Base-by-base conservation (phyloP, 2,113 vertebrate species). In the Sialia sialis region DNA sequence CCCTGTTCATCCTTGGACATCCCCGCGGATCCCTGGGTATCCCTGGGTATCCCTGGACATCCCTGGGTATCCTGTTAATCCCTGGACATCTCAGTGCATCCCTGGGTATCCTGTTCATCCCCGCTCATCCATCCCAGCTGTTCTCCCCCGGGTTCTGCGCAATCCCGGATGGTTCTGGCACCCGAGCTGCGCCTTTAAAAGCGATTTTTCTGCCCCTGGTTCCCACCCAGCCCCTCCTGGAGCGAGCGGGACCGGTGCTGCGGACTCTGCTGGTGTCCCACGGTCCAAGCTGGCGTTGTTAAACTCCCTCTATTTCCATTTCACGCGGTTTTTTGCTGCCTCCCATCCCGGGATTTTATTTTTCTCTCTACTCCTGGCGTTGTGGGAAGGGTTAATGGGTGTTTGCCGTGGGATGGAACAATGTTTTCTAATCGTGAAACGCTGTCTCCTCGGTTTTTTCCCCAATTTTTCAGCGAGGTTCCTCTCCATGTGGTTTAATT, bases 331-430 rank as follows among this genome's bases (percentile, higher is more conserved):
- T 72, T 41, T 26, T 38, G 1, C 19, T 9, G 39, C 22, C 16
- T 59, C 29, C 23, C 4, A 1, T 22, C 0, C 0, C 15, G 16
- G 26, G 32, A 2, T 22, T 34, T n/a, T n/a, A 4, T 48, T 66
- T 54, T 15, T 27, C 8, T 3, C 14, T 70, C n/a, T 16, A 26
- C 19, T n/a, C 1, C 1, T 2, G 66, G 43, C 20, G 41, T 29
- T 59, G 34, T 18, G 29, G 29, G 14, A 52, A 16, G 63, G n/a
- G 73, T 93, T 62, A 54, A 17, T 4, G 69, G 38, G 1, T 59
- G 3, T 52, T 60, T 78, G 74, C 76, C 10, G 68, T 36, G 68
- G 38, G 34, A 21, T 3, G 16, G 68, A 64, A 1, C 6, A 2
- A 34, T 10, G 56, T 1, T 55, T 70, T 63, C 32, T 54, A 5